Evolutionary conservation across 2,888 invertebrate genomes (phyloP), one percentile per base, ranked within the genome.

Genomic region (Lagria hirta): DNA sequence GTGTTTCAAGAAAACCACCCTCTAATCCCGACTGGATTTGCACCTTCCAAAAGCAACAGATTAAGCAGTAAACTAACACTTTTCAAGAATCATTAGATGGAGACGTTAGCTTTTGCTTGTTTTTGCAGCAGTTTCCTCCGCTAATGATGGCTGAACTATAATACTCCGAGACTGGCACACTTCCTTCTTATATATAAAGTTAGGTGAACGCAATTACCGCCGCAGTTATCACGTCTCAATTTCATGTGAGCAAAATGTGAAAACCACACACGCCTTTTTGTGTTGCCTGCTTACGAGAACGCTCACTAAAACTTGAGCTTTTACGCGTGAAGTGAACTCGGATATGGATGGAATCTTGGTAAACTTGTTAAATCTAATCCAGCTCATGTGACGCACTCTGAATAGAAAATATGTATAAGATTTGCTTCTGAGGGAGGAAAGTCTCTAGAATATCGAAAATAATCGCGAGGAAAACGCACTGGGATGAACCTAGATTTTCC

Each of bases 341-440:
- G 56, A 54, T 60, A 52, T 55, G 52, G 52, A 54, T 48, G 52
- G 52, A 58, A 60, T 58, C 57, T 58, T 54, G 52, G 55, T 54
- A 59, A 59, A 59, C 59, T 59, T 60, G 58, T 58, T 58, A 60
- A 60, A 58, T 60, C 54, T 60, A 58, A 60, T 60, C 60, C 55
- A 54, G 52, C 54, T 49, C 49, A 38, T 51, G 52, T 51, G 48
- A 47, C 48, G 51, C 50, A 48, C 40, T 43, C 52, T 51, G 60
- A 57, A 60, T 60, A 56, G 54, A 51, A 48, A 54, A 54, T 47
- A 35, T 43, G 26, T 23, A 26, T 33, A 49, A 37, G 43, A 43
- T 37, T 40, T 27, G 18, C 15, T 26, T 18, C 10, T 21, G n/a
- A n/a, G n/a, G n/a, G n/a, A n/a, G n/a, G n/a, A n/a, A n/a, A n/a